These are phyloP conservation scores for Phymatocera aterrima DNA, from an alignment of 2,888 invertebrate genomes.

Conservation along the genomic window DNA sequence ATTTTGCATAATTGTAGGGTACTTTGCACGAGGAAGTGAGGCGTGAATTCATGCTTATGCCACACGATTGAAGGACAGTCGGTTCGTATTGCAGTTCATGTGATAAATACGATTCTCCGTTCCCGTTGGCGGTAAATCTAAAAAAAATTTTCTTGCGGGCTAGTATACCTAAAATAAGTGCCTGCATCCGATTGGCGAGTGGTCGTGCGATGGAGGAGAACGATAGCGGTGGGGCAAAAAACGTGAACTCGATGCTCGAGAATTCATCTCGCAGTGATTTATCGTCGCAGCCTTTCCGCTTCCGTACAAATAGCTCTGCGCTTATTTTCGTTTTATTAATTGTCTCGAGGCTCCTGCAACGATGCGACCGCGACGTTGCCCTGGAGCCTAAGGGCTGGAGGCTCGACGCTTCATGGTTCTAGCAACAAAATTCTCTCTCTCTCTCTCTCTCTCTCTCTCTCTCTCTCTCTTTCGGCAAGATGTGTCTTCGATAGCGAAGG, in stretches of 20 bases:
- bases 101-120: background rate
- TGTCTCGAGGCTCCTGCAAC: background rate
- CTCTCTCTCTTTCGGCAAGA: too few relatives aligned
- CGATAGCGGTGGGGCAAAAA: conserved; percentile 8
- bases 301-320: background rate
- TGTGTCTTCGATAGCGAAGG: conserved; percentile 25
- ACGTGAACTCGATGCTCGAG: background rate
- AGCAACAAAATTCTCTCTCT: conserved; percentile 29
- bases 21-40: too few relatives aligned
- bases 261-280: conserved; percentile 24
- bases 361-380: too few relatives aligned
- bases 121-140: background rate
- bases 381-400: too few relatives aligned
- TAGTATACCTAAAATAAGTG: background rate
- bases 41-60: background rate
- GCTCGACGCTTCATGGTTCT: background rate
- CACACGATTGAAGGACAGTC: too few relatives aligned
- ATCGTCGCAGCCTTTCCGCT: conserved; percentile 13
- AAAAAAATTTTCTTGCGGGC: background rate
- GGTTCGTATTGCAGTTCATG: background rate
- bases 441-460: too few relatives aligned
- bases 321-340: conserved; percentile 27
- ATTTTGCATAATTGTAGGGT: too few relatives aligned
- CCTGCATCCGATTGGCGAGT: conserved; percentile 31
- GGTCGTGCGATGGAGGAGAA: conserved; percentile 22